Evolutionary conservation across 2,113 vertebrate genomes (phyloP).

Genomic region (Silurus glanis): DNA sequence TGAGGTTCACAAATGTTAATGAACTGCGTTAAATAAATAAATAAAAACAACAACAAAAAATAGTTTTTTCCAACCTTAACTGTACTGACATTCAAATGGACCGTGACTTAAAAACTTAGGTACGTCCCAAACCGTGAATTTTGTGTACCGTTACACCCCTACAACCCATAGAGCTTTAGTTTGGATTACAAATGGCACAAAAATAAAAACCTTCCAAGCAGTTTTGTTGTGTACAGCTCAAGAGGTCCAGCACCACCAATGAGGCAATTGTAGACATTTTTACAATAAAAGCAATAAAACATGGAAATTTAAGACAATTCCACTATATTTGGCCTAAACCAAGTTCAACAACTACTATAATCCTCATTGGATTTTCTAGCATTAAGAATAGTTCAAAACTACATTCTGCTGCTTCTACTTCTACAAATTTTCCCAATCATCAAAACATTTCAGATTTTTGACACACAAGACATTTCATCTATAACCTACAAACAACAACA

Average conservation of each 20-base stretch:
- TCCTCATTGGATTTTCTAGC: neutral
- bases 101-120: too few species aligned
- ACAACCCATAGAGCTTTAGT: too few species aligned
- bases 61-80: too few species aligned
- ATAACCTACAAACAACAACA: neutral
- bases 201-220: neutral
- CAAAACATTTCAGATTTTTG: neutral
- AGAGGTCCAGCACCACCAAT: neutral
- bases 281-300: neutral
- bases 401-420: too few species aligned
- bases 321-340: neutral
- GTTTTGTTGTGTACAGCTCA: neutral
- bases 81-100: too few species aligned
- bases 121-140: too few species aligned
- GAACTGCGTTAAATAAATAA: too few species aligned
- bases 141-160: too few species aligned
- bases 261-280: neutral
- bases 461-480: neutral
- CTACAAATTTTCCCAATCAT: neutral
- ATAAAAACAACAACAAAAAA: too few species aligned
- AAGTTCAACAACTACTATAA: neutral
- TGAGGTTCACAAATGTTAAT: too few species aligned
- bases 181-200: neutral
- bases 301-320: neutral
- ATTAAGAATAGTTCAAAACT: too few species aligned